Percentiles rank a stretch among this genome's conserved stretches.
These are phyloP conservation scores for Drosophila neoperkinsi DNA, from an alignment of 2,888 invertebrate genomes.

Conservation along the genomic window DNA sequence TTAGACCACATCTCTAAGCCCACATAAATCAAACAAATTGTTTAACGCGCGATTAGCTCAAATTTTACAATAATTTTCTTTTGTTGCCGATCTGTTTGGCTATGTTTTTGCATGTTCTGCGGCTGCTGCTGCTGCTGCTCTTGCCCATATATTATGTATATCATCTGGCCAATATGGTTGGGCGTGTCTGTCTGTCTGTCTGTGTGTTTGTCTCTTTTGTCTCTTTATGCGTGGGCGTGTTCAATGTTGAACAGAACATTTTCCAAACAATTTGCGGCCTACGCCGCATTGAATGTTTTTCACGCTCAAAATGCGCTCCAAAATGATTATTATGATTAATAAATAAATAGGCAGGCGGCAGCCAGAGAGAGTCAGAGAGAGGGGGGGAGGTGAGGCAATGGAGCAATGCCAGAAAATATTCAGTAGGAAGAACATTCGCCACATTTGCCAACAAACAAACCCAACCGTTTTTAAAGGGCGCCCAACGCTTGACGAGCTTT, in stretches of 20 bases:
- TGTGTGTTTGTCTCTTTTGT: constrained; percentile 40
- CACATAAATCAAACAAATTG: constrained; percentile 78
- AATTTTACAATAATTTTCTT: constrained; percentile 78
- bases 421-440: constrained; percentile 22
- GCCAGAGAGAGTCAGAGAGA: not conserved
- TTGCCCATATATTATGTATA: constrained; percentile 26
- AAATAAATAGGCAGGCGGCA: constrained; percentile 64
- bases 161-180: constrained; percentile 43
- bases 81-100: constrained; percentile 56
- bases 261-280: constrained; percentile 78
- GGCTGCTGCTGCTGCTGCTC: not conserved
- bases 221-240: constrained; percentile 26
- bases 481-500: constrained; percentile 42
- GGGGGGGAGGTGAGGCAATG: not conserved
- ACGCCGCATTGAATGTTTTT: constrained; percentile 80
- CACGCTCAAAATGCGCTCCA: constrained; percentile 77
- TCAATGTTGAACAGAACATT: constrained; percentile 67
- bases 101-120: constrained; percentile 33
- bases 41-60: constrained; percentile 81
- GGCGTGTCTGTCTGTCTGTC: constrained; percentile 13
- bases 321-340: constrained; percentile 82
- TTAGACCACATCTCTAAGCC: constrained; percentile 46
- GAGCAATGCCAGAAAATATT: constrained; percentile 4
- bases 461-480: constrained; percentile 52
- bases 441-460: constrained; percentile 37